Evolutionary conservation across 2,113 vertebrate genomes (phyloP).

Genomic region (Centropristis striata): DNA sequence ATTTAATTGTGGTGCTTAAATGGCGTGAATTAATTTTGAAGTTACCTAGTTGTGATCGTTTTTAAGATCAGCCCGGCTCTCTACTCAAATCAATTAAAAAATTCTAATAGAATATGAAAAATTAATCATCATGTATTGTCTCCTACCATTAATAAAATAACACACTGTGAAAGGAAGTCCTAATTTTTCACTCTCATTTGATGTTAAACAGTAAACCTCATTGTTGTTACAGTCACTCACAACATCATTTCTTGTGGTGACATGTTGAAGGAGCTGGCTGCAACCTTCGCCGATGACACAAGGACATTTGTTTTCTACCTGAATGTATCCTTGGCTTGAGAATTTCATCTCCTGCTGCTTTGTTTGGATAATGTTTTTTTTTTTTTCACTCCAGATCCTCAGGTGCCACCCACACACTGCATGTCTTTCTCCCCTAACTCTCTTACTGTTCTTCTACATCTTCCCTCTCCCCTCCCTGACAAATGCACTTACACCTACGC

Average conservation of each 20-base stretch:
- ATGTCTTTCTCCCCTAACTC: conserved; percentile 61
- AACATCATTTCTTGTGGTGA: conserved; percentile 18
- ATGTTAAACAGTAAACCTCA: conserved; percentile 11
- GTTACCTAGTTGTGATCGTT: too few species aligned
- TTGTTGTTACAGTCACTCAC: conserved; percentile 3
- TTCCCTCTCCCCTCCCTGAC: conserved; percentile 50
- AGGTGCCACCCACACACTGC: conserved; percentile 79
- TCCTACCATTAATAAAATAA: too few species aligned
- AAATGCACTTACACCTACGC: conserved; percentile 73
- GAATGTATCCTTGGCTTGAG: conserved; percentile 78
- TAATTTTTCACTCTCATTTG: neutral
- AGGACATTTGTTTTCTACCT: conserved; percentile 68
- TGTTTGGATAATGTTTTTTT: conserved; percentile 79
- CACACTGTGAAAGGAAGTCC: neutral
- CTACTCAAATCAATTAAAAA: too few species aligned
- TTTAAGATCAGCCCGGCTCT: too few species aligned
- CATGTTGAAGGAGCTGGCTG: conserved; percentile 22
- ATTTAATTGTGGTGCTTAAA: too few species aligned
- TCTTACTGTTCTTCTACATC: conserved; percentile 51
- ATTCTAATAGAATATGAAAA: too few species aligned
- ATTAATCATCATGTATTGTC: too few species aligned
- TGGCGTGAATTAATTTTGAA: too few species aligned
- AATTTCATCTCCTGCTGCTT: conserved; percentile 78
- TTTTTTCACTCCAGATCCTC: conserved; percentile 73
- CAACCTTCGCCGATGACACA: conserved; percentile 56